Percentiles rank a stretch among this genome's conserved stretches.
Evolutionary conservation across 2,888 invertebrate genomes (phyloP).

Genomic region (Drosophila leonis): DNA sequence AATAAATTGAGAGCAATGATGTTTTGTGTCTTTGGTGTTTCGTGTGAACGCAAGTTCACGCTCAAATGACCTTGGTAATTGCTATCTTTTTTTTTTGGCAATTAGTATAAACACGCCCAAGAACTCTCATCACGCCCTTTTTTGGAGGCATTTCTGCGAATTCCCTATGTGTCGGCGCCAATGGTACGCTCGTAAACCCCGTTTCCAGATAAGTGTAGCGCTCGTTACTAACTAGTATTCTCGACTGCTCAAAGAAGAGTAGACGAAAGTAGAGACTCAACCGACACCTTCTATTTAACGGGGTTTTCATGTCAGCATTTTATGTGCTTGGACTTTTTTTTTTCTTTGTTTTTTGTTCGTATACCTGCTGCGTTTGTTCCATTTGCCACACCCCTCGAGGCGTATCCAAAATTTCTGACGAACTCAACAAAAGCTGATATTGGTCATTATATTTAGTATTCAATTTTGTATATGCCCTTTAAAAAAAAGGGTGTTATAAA

Average conservation of each 20-base stretch:
- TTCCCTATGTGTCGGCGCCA: slow-evolving; percentile 37
- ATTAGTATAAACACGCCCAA: slow-evolving; percentile 47
- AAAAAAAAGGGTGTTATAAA: accelerated
- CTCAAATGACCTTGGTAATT: slow-evolving; percentile 23
- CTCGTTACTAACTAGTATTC: slow-evolving; percentile 28
- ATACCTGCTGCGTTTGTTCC: slow-evolving; percentile 28
- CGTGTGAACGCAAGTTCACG: slow-evolving; percentile 6
- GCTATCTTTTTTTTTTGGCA: slow-evolving; percentile 32
- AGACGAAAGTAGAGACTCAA: slow-evolving; percentile 2
- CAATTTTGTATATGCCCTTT: background rate
- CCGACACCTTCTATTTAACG: slow-evolving; percentile 58
- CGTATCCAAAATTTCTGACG: slow-evolving; percentile 6
- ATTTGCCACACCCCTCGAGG: slow-evolving; percentile 38
- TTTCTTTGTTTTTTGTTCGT: background rate
- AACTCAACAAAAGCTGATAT: slow-evolving; percentile 42
- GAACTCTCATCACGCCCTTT: slow-evolving; percentile 32
- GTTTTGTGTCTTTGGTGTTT: background rate
- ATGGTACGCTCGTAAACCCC: slow-evolving; percentile 70
- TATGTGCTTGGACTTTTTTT: slow-evolving; percentile 35
- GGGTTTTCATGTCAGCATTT: slow-evolving; percentile 75
- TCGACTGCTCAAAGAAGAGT: slow-evolving; percentile 18
- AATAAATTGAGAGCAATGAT: background rate
- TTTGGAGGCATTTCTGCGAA: slow-evolving; percentile 49
- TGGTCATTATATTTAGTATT: slow-evolving; percentile 13
- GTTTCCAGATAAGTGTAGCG: slow-evolving; percentile 56